A percentile compares a stretch with the other conserved stretches of the same genome.
These are phyloP conservation scores for Dryocosmus kuriphilus DNA, from an alignment of 2,888 invertebrate genomes.

Conservation along the genomic window DNA sequence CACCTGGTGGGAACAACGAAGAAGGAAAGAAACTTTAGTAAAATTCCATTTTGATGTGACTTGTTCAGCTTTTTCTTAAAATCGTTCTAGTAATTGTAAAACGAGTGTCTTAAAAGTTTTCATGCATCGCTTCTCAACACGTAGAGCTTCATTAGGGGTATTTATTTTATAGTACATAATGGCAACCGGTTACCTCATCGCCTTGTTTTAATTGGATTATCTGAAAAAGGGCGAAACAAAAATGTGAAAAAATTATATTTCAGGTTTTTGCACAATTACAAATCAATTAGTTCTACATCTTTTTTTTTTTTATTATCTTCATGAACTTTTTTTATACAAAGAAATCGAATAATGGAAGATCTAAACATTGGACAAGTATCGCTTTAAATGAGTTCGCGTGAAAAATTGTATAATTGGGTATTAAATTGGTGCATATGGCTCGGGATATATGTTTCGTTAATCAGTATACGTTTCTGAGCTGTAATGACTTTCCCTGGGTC, in stretches of 20 bases:
- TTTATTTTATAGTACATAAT: slow-evolving; percentile 17
- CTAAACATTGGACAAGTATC: background rate
- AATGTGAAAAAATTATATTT: background rate
- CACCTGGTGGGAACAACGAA: background rate
- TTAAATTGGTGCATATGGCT: slow-evolving; percentile 18
- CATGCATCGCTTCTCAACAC: background rate
- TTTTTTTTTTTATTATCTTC: background rate
- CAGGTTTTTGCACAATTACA: slow-evolving; percentile 6
- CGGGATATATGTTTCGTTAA: slow-evolving; percentile 22
- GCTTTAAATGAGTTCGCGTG: slow-evolving; percentile 2
- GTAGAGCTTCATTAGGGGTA: slow-evolving; percentile 29
- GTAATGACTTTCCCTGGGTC: slow-evolving; percentile 34
- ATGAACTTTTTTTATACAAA: background rate
- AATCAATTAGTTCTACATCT: background rate
- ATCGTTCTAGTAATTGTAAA: background rate
- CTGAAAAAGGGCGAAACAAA: background rate
- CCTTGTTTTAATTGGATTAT: slow-evolving; percentile 25
- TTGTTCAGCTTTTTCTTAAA: background rate
- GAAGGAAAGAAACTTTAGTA: background rate
- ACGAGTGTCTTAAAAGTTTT: background rate
- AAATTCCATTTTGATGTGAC: background rate
- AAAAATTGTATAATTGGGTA: slow-evolving; percentile 36
- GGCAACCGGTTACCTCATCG: slow-evolving; percentile 9
- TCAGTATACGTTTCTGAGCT: slow-evolving; percentile 30
- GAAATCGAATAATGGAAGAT: background rate